These are phyloP conservation scores for Ostrea edulis DNA, from an alignment of 1,140 invertebrate genomes.

Conservation along the genomic window DNA sequence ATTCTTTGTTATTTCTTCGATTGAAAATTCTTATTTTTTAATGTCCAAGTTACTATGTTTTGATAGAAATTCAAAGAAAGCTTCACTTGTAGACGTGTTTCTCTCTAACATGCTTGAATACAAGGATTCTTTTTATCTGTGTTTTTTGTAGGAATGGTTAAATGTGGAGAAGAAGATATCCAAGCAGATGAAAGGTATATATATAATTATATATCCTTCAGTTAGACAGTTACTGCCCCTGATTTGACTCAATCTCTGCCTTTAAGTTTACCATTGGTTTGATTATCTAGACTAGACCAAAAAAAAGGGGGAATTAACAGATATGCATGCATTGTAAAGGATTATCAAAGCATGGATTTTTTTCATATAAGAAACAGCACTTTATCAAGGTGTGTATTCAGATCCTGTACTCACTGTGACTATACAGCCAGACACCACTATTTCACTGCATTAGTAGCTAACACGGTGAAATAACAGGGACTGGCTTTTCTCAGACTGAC, in stretches of 20 bases:
- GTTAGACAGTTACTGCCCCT: background rate
- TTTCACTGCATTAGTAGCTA: too few relatives aligned
- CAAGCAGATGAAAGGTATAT: slow-evolving; percentile 57
- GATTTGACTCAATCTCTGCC: background rate
- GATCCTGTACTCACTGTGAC: too few relatives aligned
- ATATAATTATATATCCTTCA: too few relatives aligned
- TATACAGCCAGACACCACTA: too few relatives aligned
- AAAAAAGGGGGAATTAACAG: background rate
- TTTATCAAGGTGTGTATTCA: background rate
- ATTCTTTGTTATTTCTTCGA: too few relatives aligned
- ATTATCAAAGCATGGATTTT: background rate
- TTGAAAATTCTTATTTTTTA: too few relatives aligned
- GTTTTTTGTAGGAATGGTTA: slow-evolving; percentile 51
- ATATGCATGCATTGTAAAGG: background rate
- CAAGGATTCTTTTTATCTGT: background rate
- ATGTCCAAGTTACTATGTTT: too few relatives aligned
- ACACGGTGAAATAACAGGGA: too few relatives aligned
- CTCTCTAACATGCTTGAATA: background rate
- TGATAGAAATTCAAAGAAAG: too few relatives aligned
- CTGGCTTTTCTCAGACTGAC: too few relatives aligned
- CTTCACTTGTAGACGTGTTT: too few relatives aligned
- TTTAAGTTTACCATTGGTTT: background rate
- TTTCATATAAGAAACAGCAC: background rate
- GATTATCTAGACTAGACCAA: background rate
- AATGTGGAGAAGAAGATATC: slow-evolving; percentile 56